These are phyloP conservation scores for Cylas formicarius DNA, from an alignment of 1,140 invertebrate species.

Conservation along the genomic window DNA sequence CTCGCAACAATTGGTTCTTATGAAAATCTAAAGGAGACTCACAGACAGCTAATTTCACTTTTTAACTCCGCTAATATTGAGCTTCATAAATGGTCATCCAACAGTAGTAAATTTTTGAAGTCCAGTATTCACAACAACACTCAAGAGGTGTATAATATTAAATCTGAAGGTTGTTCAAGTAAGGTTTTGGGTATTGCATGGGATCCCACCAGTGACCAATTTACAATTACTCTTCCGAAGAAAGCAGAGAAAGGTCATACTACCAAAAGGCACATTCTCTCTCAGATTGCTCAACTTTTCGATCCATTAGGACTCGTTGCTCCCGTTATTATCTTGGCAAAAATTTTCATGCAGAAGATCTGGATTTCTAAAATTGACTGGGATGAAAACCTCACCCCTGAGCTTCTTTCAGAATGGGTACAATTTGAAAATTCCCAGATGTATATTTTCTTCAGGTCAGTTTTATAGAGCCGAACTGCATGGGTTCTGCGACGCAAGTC, in stretches of 20 bases:
- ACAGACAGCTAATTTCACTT: constrained; percentile 8
- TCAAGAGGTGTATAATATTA: no score
- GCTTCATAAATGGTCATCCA: constrained; percentile 16
- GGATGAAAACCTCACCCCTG: constrained; percentile 34
- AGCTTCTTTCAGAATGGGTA: constrained; percentile 4
- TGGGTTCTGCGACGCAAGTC: constrained; percentile 36
- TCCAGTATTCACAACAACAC: no score
- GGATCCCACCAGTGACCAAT: constrained; percentile 1
- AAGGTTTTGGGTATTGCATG: constrained; percentile 12
- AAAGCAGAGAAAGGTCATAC: neutral
- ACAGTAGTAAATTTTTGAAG: neutral
- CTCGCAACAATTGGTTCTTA: constrained; percentile 6
- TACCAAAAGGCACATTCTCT: constrained; percentile 9
- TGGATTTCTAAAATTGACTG: constrained; percentile 37
- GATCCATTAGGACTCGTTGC: constrained; percentile 14
- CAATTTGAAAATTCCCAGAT: neutral
- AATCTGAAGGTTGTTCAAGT: neutral
- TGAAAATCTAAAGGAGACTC: constrained; percentile 2
- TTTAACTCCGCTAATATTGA: constrained; percentile 4
- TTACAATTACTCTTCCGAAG: neutral
- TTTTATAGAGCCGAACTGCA: constrained; percentile 11
- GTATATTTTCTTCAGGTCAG: neutral
- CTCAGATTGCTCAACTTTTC: constrained; percentile 8
- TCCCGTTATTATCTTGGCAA: constrained; percentile 38
- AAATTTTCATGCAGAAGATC: constrained; percentile 41